Evolutionary conservation across 2,888 invertebrate genomes (phyloP).

Genomic region (Cheilosia urbana): DNA sequence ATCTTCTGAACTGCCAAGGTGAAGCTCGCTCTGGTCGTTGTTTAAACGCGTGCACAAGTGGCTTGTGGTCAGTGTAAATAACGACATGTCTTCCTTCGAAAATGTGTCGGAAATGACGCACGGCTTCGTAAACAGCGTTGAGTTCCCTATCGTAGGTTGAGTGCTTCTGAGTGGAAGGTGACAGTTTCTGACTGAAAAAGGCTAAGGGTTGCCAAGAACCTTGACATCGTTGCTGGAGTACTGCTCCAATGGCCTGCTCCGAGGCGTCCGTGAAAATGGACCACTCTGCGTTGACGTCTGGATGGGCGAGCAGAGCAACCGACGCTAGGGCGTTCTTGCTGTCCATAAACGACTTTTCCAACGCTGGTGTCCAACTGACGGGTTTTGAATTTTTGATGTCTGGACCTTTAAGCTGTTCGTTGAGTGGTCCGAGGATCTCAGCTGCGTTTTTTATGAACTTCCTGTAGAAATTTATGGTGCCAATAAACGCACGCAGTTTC

Average conservation of each 20-base stretch:
- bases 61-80: constrained; percentile 26
- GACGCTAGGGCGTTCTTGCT: background rate
- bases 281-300: constrained; percentile 33
- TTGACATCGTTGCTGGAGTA: background rate
- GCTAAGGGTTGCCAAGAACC: constrained; percentile 26
- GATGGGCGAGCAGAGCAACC: background rate
- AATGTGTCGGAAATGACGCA: constrained; percentile 5
- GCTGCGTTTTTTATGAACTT: background rate
- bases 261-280: constrained; percentile 42
- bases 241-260: constrained; percentile 37
- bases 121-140: too few species aligned
- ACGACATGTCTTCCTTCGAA: constrained; percentile 26
- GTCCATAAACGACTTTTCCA: too few species aligned
- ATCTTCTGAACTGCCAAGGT: too few species aligned
- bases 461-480: too few species aligned
- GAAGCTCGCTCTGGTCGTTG: too few species aligned
- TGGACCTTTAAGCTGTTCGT: constrained; percentile 9
- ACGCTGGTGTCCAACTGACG: too few species aligned
- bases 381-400: constrained; percentile 4
- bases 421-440: background rate
- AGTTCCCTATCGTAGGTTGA: too few species aligned
- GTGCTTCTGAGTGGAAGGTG: background rate
- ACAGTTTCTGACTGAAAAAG: constrained; percentile 3
- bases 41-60: too few species aligned
- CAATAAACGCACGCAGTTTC: too few species aligned